Evolutionary conservation across 2,113 vertebrate genomes (phyloP).

Genomic region (Oryctolagus cuniculus): DNA sequence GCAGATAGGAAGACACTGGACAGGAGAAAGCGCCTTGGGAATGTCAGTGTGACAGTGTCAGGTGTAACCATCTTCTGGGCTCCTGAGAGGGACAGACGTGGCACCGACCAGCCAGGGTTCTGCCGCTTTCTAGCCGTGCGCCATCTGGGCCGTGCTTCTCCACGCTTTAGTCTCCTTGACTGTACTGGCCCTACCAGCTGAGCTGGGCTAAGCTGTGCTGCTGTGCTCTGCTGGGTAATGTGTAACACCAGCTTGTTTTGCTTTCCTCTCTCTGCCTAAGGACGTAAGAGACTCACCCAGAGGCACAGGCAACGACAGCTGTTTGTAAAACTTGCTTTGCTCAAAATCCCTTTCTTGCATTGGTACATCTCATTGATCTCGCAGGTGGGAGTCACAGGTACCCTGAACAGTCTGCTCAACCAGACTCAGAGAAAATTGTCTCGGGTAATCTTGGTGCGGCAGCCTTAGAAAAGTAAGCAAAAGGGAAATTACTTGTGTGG

Average conservation of each 20-base stretch:
- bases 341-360: neutral
- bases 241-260: neutral
- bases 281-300: neutral
- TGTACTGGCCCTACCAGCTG: neutral
- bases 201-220: neutral
- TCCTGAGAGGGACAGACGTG: neutral
- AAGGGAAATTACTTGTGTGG: neutral
- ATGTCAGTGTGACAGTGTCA: rapidly evolving
- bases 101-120: neutral
- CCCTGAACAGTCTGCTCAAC: neutral
- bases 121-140: neutral
- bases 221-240: neutral
- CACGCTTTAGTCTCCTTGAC: neutral
- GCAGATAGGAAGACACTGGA: neutral
- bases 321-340: neutral
- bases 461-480: constrained; percentile 31
- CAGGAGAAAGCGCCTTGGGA: rapidly evolving
- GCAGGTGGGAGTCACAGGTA: neutral
- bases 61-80: neutral
- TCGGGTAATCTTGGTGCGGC: neutral
- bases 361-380: neutral
- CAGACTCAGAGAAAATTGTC: neutral
- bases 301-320: neutral
- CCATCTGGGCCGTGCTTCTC: neutral
- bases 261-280: neutral